A percentile compares a stretch with the other conserved stretches of the same genome.
Conservation (phyloP, 2,888 invertebrate genomes). For the Coecobrya sp. region DNA sequence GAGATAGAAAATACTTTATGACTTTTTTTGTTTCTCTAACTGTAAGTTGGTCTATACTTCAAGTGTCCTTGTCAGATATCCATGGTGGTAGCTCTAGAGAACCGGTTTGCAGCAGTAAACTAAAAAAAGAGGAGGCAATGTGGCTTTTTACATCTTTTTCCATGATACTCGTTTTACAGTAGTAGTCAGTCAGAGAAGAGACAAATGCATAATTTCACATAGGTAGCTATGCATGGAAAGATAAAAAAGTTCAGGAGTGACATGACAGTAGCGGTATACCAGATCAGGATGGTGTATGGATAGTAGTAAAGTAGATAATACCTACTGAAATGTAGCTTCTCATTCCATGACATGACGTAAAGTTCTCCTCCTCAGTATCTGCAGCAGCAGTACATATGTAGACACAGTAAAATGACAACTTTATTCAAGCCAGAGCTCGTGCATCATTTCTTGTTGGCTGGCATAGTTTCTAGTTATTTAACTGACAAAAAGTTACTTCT, state of each 20-base stretch:
- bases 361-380: neutral
- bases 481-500: constrained; percentile 34
- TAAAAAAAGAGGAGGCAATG: neutral
- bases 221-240: neutral
- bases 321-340: neutral
- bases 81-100: constrained; percentile 18
- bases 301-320: neutral
- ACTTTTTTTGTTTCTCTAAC: constrained; percentile 36
- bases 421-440: neutral
- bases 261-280: neutral
- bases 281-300: neutral
- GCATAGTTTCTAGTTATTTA: constrained; percentile 42
- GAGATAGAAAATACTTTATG: constrained; percentile 11
- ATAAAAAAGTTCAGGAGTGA: constrained; percentile 14
- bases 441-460: constrained; percentile 38
- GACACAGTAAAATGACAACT: neutral
- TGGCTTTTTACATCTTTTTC: constrained; percentile 18
- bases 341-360: neutral
- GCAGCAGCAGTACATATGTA: neutral
- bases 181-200: neutral
- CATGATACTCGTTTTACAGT: neutral
- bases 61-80: neutral
- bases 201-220: neutral
- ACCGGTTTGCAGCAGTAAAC: constrained; percentile 23
- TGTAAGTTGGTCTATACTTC: neutral